Evolutionary conservation across 92 coral and sea anemone genomes (phyloP).

Genomic region (Parazoanthus atlanticus): DNA sequence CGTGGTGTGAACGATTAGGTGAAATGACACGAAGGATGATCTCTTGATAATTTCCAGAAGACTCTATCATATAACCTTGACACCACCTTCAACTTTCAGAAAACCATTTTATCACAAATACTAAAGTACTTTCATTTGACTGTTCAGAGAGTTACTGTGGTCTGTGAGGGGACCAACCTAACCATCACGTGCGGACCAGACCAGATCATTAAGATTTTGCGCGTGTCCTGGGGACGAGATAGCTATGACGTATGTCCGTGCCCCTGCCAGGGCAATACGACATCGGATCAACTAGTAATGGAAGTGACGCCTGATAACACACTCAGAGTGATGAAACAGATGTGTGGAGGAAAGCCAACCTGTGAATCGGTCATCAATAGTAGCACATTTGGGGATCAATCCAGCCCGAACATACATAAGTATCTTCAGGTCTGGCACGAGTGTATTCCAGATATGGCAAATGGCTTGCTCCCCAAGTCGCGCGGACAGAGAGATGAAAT

Average conservation of each 20-base stretch:
- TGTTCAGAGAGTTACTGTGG: conserved; percentile 65
- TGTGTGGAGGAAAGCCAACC: conserved; percentile 64
- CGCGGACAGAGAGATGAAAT: conserved; percentile 54
- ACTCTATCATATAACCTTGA: too few species aligned
- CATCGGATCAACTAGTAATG: conserved; percentile 60
- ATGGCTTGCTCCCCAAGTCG: conserved; percentile 37
- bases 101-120: not conserved
- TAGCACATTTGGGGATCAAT: conserved; percentile 57
- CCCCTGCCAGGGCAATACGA: conserved; percentile 56
- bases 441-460: conserved; percentile 81
- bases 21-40: too few species aligned
- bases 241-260: conserved; percentile 80
- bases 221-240: conserved; percentile 92
- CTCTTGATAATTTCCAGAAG: too few species aligned
- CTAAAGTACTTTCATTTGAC: not conserved
- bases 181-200: conserved; percentile 67
- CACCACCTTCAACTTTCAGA: too few species aligned
- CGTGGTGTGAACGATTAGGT: too few species aligned
- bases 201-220: conserved; percentile 74
- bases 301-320: conserved; percentile 70
- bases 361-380: conserved; percentile 72
- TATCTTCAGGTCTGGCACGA: conserved; percentile 89
- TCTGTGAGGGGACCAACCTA: conserved; percentile 78
- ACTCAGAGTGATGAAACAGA: conserved; percentile 62
- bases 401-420: conserved; percentile 65